These are phyloP conservation scores for Rachycentron canadum DNA, from an alignment of 2,797 vertebrate genomes.

Conservation along the genomic window DNA sequence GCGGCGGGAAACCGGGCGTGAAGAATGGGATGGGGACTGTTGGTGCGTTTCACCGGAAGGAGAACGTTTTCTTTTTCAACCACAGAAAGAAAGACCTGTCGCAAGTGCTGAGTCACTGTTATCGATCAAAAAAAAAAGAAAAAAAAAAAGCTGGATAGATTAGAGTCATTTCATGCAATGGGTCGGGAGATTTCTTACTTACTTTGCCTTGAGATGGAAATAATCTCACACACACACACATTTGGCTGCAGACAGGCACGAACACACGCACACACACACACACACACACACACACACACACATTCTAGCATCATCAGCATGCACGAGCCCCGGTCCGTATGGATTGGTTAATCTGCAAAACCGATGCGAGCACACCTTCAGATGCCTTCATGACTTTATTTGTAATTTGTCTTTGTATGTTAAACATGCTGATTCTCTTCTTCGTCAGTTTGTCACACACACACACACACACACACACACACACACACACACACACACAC, in stretches of 20 bases:
- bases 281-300: not conserved
- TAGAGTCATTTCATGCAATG: conserved; percentile 18
- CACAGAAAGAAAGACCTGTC: conserved; percentile 4
- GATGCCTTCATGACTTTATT: conserved; percentile 1
- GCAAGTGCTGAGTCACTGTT: conserved; percentile 24
- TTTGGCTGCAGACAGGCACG: not conserved
- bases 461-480: conserved; percentile 9
- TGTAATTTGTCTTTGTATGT: conserved; percentile 22
- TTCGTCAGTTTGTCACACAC: not conserved
- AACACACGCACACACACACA: not conserved
- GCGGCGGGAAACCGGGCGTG: not conserved
- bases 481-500: conserved; percentile 12
- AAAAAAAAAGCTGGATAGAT: conserved; percentile 13
- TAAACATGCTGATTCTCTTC: not conserved
- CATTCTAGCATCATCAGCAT: conserved; percentile 41
- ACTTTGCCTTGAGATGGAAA: conserved; percentile 32
- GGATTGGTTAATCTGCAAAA: conserved; percentile 44
- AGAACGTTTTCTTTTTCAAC: conserved; percentile 24
- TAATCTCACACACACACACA: conserved; percentile 24
- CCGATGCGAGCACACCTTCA: conserved; percentile 13
- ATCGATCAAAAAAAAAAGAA: conserved; percentile 17
- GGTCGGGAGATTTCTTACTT: not conserved
- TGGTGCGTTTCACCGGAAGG: conserved; percentile 1
- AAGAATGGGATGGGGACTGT: not conserved
- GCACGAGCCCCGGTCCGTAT: conserved; percentile 22